Base-by-base conservation (phyloP, 2,888 invertebrate species). In the Atherix ibis region DNA sequence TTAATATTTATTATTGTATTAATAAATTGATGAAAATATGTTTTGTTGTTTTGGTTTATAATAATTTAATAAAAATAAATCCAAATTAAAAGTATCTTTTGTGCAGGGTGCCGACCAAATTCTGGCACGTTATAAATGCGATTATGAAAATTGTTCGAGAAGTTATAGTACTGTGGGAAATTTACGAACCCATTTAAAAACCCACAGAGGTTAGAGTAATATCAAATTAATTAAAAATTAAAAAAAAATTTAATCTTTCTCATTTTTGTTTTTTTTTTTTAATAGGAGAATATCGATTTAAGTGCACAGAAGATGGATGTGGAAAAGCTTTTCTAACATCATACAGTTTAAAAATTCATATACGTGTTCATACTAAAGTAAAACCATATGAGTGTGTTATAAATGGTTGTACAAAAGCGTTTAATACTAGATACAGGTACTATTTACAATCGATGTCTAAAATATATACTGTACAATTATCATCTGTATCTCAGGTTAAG, bases 101-200 rank as follows among this genome's bases (percentile, higher is more conserved):
- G 12, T 66, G 74, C 17, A 43, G 43, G 40, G 40, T 25, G 66
- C 65, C 51, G 68, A 69, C 46, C 68, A 68, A 49, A 64, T 70
- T 26, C 27, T 58, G 15, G 76, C 75, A 46, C 67, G 87, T 47
- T 89, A 83, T 58, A 73, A 70, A 50, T 94, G 92, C 63, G 83
- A 88, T 62, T 89, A 80, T 62, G 79, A 82, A 40, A 85, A 84
- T 12, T 92, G 92, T 57, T 68, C 71, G 42, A 68, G 89, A 47
- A 85, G 85, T 35, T 92, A 92, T 59, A 91, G 88, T 55, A 92
- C 92, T 5, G 79, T 87, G 45, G 92, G 92, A 33, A 94, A 94
- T 64, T 67, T 94, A 44, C 73, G 88, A 52, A 92, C 92, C 40
- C 94, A 94, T 64, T 76, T 88, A 71, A 94, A 92, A 67, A 89